phyloP scores from a whole-genome alignment of 2,797 vertebrate genomes.

The Cynopterus sphinx region DNA sequence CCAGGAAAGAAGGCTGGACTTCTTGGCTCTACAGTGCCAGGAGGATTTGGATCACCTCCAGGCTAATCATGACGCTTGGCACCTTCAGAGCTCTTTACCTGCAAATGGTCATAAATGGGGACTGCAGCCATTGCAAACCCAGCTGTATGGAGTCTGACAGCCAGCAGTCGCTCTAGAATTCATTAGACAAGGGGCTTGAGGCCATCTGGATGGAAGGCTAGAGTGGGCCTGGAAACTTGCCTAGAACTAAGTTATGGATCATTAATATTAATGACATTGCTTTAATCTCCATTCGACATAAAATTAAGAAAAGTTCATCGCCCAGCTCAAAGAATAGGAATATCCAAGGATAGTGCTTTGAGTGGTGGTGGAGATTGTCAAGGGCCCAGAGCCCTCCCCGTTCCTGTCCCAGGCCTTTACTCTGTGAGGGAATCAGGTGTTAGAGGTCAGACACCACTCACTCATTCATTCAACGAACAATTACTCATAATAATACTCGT shows the following conservation, averaged over 20 bases:
- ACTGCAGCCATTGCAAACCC: neutral
- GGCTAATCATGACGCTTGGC: neutral
- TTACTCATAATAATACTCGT: neutral
- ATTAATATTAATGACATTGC: neutral
- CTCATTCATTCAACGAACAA: neutral
- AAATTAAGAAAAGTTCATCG: neutral
- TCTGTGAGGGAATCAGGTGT: accelerated
- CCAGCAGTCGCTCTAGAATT: neutral
- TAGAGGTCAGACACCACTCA: neutral
- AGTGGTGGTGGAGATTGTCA: neutral
- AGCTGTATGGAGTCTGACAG: neutral
- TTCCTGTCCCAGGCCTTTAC: neutral
- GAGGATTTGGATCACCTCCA: neutral
- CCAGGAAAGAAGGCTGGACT: neutral
- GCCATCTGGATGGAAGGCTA: neutral
- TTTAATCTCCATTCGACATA: neutral
- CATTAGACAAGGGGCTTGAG: neutral
- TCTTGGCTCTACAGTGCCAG: neutral
- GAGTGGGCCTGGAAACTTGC: neutral
- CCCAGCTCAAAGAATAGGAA: neutral
- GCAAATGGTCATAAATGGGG: neutral
- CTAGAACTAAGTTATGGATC: neutral
- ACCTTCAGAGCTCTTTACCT: neutral
- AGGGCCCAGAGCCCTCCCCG: neutral
- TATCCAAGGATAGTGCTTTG: neutral